Conservation (phyloP, 2,888 invertebrate genomes). For the Leistus spinibarbis region DNA sequence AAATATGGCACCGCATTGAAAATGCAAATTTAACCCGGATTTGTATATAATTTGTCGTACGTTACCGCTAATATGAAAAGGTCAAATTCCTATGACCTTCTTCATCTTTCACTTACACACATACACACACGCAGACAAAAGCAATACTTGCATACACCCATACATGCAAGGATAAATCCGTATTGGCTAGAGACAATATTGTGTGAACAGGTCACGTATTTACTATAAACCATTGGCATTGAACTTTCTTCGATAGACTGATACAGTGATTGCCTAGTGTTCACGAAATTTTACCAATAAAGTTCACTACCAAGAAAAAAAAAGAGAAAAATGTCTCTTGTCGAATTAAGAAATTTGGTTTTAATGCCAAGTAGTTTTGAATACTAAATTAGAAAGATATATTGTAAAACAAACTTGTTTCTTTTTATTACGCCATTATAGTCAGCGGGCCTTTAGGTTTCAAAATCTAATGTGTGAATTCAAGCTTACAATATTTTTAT, state of each 20-base stretch:
- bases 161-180: not conserved
- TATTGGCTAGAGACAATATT: not conserved
- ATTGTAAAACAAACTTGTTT: no score
- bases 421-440: no score
- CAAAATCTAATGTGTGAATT: no score
- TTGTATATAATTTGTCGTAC: not conserved
- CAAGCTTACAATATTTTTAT: no score
- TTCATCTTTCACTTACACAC: not conserved
- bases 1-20: not conserved
- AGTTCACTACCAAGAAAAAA: not conserved
- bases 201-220: slow-evolving; percentile 1
- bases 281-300: not conserved
- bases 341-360: not conserved
- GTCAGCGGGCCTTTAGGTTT: no score
- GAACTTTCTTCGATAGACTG: slow-evolving; percentile 7
- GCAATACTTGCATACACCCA: not conserved
- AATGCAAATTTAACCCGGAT: not conserved
- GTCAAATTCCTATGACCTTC: slow-evolving; percentile 3
- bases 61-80: not conserved
- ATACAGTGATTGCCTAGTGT: not conserved
- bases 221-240: slow-evolving; percentile 4
- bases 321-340: not conserved
- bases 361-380: not conserved
- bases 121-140: not conserved
- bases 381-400: no score